These are phyloP conservation scores for Oreotrochilus melanogaster DNA, from an alignment of 2,113 vertebrate species.

Conservation along the genomic window DNA sequence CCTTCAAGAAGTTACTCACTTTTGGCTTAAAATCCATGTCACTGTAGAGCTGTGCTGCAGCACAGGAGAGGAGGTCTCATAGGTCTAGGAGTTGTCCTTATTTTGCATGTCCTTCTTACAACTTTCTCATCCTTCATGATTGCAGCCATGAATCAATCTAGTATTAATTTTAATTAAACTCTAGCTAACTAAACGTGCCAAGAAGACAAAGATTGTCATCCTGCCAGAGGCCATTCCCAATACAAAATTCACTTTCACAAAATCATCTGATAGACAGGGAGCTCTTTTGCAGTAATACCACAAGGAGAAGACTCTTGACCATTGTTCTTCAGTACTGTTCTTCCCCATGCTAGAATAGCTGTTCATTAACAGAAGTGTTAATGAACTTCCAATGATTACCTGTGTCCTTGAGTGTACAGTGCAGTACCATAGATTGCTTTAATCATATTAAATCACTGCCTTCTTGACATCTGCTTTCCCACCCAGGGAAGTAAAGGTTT, in stretches of 20 bases:
- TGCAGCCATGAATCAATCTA: neutral
- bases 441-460: neutral
- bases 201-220: neutral
- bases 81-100: neutral
- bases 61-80: neutral
- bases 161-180: neutral
- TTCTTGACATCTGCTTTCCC: neutral
- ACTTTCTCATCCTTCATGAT: neutral
- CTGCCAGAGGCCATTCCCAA: neutral
- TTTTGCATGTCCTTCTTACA: neutral
- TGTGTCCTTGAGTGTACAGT: neutral
- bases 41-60: accelerated
- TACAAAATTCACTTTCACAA: neutral
- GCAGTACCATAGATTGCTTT: neutral
- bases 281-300: neutral
- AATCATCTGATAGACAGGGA: neutral
- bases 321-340: neutral
- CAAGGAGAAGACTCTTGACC: neutral
- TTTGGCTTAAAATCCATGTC: neutral
- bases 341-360: no score
- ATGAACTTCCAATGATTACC: neutral
- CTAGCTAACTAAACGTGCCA: neutral
- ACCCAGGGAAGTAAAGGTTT: neutral
- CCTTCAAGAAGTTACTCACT: neutral
- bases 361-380: neutral